Percentiles rank a stretch among this genome's conserved stretches.
phyloP scores from a whole-genome alignment of 2,888 invertebrate species.

The Bellardia pandia region DNA sequence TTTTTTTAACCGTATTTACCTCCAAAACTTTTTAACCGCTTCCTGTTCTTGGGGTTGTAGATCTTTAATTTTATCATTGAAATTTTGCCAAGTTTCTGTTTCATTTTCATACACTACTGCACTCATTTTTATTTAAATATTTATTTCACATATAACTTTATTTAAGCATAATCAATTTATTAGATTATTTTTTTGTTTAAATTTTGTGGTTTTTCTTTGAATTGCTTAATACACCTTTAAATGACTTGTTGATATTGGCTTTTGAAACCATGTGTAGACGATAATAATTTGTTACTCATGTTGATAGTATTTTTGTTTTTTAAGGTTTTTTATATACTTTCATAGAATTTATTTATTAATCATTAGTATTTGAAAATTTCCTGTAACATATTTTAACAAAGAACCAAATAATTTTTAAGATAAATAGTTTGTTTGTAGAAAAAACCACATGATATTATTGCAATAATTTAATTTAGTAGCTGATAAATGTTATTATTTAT shows the following conservation, averaged over 20 bases:
- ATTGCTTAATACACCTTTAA: conserved; percentile 20
- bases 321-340: conserved; percentile 33
- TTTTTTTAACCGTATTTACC: conserved; percentile 75
- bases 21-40: conserved; percentile 81
- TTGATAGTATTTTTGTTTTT: conserved; percentile 46
- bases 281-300: conserved; percentile 41
- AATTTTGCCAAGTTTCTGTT: conserved; percentile 75
- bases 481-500: no score
- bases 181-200: conserved; percentile 19
- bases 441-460: no score
- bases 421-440: no score
- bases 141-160: conserved; percentile 35
- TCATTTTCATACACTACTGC: conserved; percentile 73
- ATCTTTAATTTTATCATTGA: conserved; percentile 78
- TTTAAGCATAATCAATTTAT: conserved; percentile 42
- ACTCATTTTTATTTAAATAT: conserved; percentile 69
- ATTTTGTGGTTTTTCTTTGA: conserved; percentile 5
- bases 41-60: conserved; percentile 80
- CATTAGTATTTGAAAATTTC: conserved; percentile 64
- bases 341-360: conserved; percentile 32
- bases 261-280: background rate
- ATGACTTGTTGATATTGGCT: conserved; percentile 9
- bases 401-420: no score
- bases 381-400: conserved; percentile 61
- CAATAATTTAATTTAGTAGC: no score